Evolutionary conservation across 2,797 vertebrate species (phyloP), one percentile per base, ranked within the genome.

Genomic region (Silurus lanzhouensis): DNA sequence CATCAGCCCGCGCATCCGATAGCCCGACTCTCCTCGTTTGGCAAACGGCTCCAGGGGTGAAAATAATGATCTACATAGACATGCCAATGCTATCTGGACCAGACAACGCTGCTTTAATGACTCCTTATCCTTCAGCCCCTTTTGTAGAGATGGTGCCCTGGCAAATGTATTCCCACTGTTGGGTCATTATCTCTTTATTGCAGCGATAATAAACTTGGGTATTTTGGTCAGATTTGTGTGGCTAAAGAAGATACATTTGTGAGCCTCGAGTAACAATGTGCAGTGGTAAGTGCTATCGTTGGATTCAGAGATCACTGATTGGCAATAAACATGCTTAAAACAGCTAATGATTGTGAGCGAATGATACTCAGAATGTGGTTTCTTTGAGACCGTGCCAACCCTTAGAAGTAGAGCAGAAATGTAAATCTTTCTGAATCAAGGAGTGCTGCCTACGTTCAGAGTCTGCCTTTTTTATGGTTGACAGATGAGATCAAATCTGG

Each of bases 31-130:
- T 82, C 92, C 90, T 91, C 86, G 88, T 91, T 92, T 92, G 90
- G 91, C 92, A 94, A 95, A 93, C 85, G 90, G 93, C 95, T 95
- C 89, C 92, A 94, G 93, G 94, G 93, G 91, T 90, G 90, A 93
- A 95, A 95, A 95, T 95, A 95, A 95, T 95, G 94, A 95, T 95
- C 93, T 93, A 92, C 90, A 91, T 91, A 93, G 93, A 94, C 93
- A 94, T 94, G 92, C 93, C 95, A 94, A 93, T 92, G 92, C 92
- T 95, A 95, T 95, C 93, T 94, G 91, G 89, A 92, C 91, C 92
- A 94, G 93, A 95, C 95, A 95, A 94, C 90, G 44, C 89, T 82
- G 88, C 90, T 92, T 93, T 95, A 95, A 95, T 95, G 93, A 93
- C 92, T 94, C 90, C 92, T 93, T 94, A 93, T 94, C 93, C 92